These are phyloP conservation scores for Drosophila punjabiensis DNA, from an alignment of 1,140 invertebrate genomes.

Conservation along the genomic window DNA sequence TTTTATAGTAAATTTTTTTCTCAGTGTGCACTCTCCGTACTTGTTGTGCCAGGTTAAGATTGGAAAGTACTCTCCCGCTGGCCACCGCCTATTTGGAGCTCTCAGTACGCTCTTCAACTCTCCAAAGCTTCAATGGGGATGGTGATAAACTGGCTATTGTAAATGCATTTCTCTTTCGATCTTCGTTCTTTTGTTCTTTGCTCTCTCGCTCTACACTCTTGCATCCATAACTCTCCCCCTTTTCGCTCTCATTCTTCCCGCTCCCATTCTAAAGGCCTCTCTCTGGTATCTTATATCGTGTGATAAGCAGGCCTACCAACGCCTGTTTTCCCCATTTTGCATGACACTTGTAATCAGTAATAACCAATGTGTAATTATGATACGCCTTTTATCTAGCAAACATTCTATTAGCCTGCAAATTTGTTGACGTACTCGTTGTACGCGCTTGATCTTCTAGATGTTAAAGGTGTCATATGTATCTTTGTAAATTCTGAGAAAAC, in stretches of 20 bases:
- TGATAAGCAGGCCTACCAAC: constrained; percentile 38
- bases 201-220: neutral
- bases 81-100: neutral
- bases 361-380: constrained; percentile 25
- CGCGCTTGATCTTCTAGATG: neutral
- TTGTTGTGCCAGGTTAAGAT: constrained; percentile 49
- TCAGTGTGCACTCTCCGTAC: neutral
- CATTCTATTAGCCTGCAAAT: constrained; percentile 2
- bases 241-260: neutral
- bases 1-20: neutral
- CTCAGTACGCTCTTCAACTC: neutral
- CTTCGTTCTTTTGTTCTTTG: neutral
- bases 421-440: neutral
- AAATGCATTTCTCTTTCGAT: neutral
- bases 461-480: constrained; percentile 9
- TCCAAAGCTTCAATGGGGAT: neutral
- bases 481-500: neutral
- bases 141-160: neutral
- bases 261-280: neutral
- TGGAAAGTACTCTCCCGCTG: neutral
- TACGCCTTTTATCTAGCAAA: constrained; percentile 22
- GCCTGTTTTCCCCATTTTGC: constrained; percentile 19
- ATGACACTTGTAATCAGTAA: constrained; percentile 52
- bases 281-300: neutral
- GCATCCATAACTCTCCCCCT: neutral